These are phyloP conservation scores for Pipistrellus pygmaeus DNA, from an alignment of 2,797 vertebrate species.

Conservation along the genomic window DNA sequence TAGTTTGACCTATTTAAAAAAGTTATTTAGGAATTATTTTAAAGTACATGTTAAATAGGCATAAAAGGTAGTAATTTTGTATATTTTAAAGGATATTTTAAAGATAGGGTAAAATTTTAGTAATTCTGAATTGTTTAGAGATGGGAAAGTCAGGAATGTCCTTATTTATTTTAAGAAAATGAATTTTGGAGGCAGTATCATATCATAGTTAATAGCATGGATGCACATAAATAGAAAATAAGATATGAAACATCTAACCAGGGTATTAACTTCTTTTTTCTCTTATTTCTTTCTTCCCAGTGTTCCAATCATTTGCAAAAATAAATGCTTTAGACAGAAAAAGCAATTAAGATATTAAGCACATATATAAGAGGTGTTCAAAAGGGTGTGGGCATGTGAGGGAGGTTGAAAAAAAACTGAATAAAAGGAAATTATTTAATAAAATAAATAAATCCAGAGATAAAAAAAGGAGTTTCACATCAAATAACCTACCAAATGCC, in stretches of 20 bases:
- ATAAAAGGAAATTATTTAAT: too few species aligned
- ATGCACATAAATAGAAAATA: background rate
- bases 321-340: background rate
- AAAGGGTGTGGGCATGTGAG: background rate
- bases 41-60: background rate
- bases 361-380: background rate
- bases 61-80: background rate
- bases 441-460: too few species aligned
- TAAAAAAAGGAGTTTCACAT: background rate
- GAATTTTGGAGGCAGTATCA: background rate
- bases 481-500: background rate
- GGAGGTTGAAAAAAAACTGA: background rate
- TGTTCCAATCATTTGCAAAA: background rate
- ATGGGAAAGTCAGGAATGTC: background rate
- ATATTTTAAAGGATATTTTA: background rate
- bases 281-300: background rate
- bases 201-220: background rate
- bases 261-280: background rate
- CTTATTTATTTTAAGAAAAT: background rate
- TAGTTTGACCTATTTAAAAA: background rate
- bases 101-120: background rate
- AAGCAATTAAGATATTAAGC: background rate
- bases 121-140: background rate
- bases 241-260: background rate
- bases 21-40: slow-evolving; percentile 1